phyloP scores from a whole-genome alignment of 2,113 vertebrate genomes.

The Lophura nycthemera region DNA sequence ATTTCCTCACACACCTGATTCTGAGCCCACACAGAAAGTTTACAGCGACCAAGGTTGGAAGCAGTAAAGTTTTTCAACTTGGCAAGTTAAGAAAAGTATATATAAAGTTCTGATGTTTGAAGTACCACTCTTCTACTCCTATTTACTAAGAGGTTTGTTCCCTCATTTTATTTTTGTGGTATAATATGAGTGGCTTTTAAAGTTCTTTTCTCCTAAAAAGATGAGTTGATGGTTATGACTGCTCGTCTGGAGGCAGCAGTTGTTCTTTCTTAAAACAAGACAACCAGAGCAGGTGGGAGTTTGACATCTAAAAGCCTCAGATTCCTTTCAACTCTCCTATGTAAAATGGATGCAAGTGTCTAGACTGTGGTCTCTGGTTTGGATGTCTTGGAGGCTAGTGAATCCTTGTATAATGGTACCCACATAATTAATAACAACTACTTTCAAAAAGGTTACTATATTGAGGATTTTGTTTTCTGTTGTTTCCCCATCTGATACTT shows the following conservation, averaged over 20 bases:
- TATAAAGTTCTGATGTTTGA: background rate
- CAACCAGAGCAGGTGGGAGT: background rate
- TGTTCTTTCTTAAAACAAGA: background rate
- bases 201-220: background rate
- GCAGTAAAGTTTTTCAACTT: background rate
- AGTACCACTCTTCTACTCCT: background rate
- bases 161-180: background rate
- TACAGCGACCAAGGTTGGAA: background rate
- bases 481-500: background rate
- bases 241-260: background rate
- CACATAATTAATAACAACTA: background rate
- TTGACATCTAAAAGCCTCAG: background rate
- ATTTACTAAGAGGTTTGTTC: background rate
- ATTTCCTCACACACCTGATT: slow-evolving; percentile 24
- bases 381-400: background rate
- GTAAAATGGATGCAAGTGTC: background rate
- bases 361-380: slow-evolving; percentile 27
- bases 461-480: background rate
- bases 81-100: background rate
- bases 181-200: background rate
- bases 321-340: background rate
- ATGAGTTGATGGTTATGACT: background rate
- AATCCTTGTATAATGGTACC: slow-evolving; percentile 56
- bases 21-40: slow-evolving; percentile 38
- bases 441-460: background rate